phyloP scores from a whole-genome alignment of 2,888 invertebrate genomes.

The Gandaritis pyraliata region DNA sequence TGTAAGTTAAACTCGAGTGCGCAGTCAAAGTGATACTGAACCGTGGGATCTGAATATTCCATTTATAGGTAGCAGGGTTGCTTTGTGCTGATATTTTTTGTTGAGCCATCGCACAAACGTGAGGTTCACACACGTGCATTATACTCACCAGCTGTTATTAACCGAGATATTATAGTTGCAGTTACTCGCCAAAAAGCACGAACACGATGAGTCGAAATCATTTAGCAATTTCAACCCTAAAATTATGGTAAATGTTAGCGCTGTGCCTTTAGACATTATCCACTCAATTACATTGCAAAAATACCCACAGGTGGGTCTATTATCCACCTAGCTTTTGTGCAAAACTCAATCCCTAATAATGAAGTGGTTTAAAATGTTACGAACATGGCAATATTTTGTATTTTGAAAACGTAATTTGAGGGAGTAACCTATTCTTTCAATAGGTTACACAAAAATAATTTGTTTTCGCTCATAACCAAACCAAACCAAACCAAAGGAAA shows the following conservation, averaged over 20 bases:
- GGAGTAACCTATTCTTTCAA: too few species aligned
- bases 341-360: slow-evolving; percentile 30
- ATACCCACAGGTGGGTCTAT: slow-evolving; percentile 53
- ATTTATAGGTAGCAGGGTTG: slow-evolving; percentile 77
- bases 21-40: slow-evolving; percentile 67
- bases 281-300: slow-evolving; percentile 62
- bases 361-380: slow-evolving; percentile 10
- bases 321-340: slow-evolving; percentile 35
- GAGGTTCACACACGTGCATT: slow-evolving; percentile 69
- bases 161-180: slow-evolving; percentile 56
- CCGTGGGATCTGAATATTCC: slow-evolving; percentile 71
- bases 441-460: too few species aligned
- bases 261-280: slow-evolving; percentile 55
- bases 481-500: too few species aligned
- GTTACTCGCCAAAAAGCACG: slow-evolving; percentile 59
- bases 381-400: slow-evolving; percentile 22
- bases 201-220: slow-evolving; percentile 58
- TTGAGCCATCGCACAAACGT: slow-evolving; percentile 73
- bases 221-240: slow-evolving; percentile 65
- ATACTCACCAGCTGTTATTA: slow-evolving; percentile 63
- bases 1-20: slow-evolving; percentile 58
- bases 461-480: too few species aligned
- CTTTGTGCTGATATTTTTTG: slow-evolving; percentile 74
- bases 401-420: too few species aligned
- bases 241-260: slow-evolving; percentile 68